Base-by-base conservation (phyloP, 2,113 vertebrate species). In the Rhinogobius similis region DNA sequence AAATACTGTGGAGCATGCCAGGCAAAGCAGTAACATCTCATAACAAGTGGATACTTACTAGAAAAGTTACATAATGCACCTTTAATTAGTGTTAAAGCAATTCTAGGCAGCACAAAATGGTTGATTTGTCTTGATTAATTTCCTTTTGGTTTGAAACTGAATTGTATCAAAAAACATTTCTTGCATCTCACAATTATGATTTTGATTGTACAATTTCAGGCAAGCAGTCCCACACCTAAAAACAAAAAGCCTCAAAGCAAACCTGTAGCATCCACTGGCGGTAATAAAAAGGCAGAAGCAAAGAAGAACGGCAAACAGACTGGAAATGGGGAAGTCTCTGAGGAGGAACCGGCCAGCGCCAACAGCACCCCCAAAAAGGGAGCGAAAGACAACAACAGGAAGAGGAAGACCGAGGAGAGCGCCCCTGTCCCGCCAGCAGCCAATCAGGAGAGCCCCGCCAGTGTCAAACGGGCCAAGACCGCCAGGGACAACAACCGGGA, bases 221-320 rank as follows among this genome's bases (percentile, higher is more conserved):
- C 98, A 87, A 98, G 98, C 67, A 95, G 95, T 82, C 96, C 96
- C 59, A 93, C 93, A 62, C 91, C 96, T 69, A 98, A 97, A 93
- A 92, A 88, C 73, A 99, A 97, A 92, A 99, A 97, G 86, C 86
- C 94, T 86, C 95, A 91, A 67, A 90, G 91, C 77, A 97, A 89
- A 82, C 84, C 86, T 67, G 50, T 61, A 79, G 69, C 84, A 74
- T 75, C 84, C 36, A 74, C 70, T 2, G 88, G 46, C 26, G 56
- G 82, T 1, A 65, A 66, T 16, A 99, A 95, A 87, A 98, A 96
- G 86, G 92, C 83, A 2, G 97, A 99, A 63, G 85, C 90, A 6
- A 99, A 97, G 88, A 96, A 94, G 92, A 91, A 86, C 73, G 95
- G 93, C 74, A 99, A 96, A 91, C 89, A 93, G 80, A 72, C 92